These are phyloP conservation scores for Halictus rubicundus DNA, from an alignment of 1,140 invertebrate species.

Conservation along the genomic window DNA sequence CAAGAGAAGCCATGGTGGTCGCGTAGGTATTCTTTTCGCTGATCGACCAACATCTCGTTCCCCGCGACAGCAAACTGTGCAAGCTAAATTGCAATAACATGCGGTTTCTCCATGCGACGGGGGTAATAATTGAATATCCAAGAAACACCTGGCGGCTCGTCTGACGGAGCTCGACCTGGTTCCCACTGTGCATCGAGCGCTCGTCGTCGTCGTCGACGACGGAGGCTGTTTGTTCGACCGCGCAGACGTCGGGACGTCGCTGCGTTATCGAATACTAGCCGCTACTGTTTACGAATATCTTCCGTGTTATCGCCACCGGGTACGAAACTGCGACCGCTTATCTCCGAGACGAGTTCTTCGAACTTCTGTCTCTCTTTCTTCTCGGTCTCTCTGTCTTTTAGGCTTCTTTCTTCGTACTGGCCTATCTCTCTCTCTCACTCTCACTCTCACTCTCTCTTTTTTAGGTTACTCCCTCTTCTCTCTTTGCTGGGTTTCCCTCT, in stretches of 20 bases:
- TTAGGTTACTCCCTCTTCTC: too few species aligned
- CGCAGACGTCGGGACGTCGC: neutral
- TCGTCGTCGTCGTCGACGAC: too few species aligned
- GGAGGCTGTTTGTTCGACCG: slow-evolving; percentile 29
- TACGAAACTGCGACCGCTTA: slow-evolving; percentile 16
- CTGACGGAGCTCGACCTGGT: slow-evolving; percentile 6
- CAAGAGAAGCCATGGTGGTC: too few species aligned
- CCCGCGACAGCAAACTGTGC: too few species aligned
- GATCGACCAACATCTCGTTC: too few species aligned
- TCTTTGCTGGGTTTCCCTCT: too few species aligned
- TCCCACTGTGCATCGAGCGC: neutral
- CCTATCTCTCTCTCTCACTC: too few species aligned
- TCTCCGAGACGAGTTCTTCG: slow-evolving; percentile 9
- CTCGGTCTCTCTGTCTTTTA: too few species aligned
- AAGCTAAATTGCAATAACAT: neutral
- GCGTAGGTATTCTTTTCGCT: too few species aligned
- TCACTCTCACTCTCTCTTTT: too few species aligned
- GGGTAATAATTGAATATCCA: neutral
- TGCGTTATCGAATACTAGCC: slow-evolving; percentile 47
- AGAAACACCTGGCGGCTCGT: slow-evolving; percentile 30
- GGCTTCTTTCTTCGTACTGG: too few species aligned
- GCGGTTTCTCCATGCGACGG: neutral
- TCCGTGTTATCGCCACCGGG: slow-evolving; percentile 17
- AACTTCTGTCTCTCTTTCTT: neutral
- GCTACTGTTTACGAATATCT: slow-evolving; percentile 55